phyloP scores from a whole-genome alignment of 1,140 invertebrate species.

The Drosophila pallidifrons region DNA sequence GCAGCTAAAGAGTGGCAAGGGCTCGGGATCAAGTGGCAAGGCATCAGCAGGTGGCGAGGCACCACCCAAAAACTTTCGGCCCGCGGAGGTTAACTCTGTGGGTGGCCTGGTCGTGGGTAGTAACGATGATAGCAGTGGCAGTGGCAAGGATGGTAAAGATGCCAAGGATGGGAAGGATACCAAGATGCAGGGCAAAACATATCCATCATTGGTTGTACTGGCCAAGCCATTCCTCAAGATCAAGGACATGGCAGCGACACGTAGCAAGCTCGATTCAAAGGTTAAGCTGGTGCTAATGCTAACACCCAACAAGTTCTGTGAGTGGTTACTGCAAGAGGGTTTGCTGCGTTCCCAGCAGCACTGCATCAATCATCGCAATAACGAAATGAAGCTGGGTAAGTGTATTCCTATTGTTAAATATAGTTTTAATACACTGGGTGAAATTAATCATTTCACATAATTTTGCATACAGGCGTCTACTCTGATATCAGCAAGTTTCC shows the following conservation, averaged over 20 bases:
- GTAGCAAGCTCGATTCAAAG: conserved; percentile 88
- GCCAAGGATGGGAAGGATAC: conserved; percentile 88
- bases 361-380: conserved; percentile 88
- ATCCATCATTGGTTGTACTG: conserved; percentile 92
- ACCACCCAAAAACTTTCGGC: conserved; percentile 85
- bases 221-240: conserved; percentile 90
- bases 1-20: conserved; percentile 47
- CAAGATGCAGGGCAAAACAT: conserved; percentile 92
- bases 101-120: conserved; percentile 88
- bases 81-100: conserved; percentile 89
- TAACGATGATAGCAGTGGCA: conserved; percentile 76
- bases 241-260: conserved; percentile 87
- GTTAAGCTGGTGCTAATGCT: conserved; percentile 93
- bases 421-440: no score
- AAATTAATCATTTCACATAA: background rate
- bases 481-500: conserved; percentile 93
- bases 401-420: conserved; percentile 14
- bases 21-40: conserved; percentile 42
- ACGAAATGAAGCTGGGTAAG: conserved; percentile 90
- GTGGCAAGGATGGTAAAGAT: conserved; percentile 86
- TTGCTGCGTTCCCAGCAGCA: conserved; percentile 91
- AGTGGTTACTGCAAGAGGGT: conserved; percentile 95
- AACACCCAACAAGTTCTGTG: conserved; percentile 92
- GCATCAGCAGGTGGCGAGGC: conserved; percentile 44
- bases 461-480: conserved; percentile 88